A percentile compares a stretch with the other conserved stretches of the same genome.
phyloP scores from a whole-genome alignment of 92 coral and sea anemone species.

The Hydrozoanthus gracilis region DNA sequence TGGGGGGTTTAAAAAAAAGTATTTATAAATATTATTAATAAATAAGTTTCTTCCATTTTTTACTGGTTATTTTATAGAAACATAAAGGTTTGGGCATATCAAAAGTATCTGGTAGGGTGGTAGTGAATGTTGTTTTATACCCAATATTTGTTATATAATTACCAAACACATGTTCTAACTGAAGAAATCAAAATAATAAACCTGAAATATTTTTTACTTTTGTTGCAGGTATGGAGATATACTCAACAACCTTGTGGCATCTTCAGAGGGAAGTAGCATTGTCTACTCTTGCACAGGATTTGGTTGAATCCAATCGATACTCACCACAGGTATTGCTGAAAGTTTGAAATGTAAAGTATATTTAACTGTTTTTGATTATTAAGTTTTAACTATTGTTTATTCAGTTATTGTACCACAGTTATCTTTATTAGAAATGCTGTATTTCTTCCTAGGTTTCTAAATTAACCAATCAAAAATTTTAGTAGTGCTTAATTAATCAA shows the following conservation, averaged over 20 bases:
- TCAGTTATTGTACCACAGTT: not conserved
- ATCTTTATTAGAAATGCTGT: not conserved
- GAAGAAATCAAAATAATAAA: no score
- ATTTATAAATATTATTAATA: no score
- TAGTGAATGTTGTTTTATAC: no score
- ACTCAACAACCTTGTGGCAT: constrained; percentile 97
- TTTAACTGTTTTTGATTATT: not conserved
- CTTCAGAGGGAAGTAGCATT: constrained; percentile 93
- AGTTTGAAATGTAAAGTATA: not conserved
- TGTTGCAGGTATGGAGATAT: constrained; percentile 93
- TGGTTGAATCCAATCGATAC: constrained; percentile 86
- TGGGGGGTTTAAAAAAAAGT: no score
- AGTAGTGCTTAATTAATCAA: no score
- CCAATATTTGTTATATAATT: no score
- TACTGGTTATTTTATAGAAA: no score
- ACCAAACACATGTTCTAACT: no score
- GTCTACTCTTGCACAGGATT: constrained; percentile 94
- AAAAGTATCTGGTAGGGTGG: no score
- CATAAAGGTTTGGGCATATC: no score
- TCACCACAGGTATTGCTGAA: constrained; percentile 80
- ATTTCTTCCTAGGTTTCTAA: not conserved
- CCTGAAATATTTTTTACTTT: not conserved
- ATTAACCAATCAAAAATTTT: not conserved
- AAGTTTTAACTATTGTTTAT: not conserved
- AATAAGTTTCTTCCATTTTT: no score